Evolutionary conservation across 2,797 vertebrate genomes (phyloP).

Genomic region (Phrynocephalus vlangalii): DNA sequence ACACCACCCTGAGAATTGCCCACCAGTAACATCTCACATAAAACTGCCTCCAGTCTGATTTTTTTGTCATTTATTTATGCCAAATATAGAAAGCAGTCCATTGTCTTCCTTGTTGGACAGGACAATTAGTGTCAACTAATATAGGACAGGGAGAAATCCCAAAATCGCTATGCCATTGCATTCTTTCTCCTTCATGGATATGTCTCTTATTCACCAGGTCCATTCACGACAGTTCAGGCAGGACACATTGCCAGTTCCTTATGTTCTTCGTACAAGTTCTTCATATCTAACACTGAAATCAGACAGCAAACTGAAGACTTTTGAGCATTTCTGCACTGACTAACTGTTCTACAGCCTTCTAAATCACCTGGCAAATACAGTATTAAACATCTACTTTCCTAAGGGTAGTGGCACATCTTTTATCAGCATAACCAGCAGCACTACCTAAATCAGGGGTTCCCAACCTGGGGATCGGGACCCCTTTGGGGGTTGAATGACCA

Average conservation of each 20-base stretch:
- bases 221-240: slow-evolving; percentile 19
- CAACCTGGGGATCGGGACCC: too few species aligned
- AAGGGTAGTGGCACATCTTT: slow-evolving; percentile 44
- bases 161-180: not conserved
- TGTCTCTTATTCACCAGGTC: slow-evolving; percentile 17
- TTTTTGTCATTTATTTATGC: not conserved
- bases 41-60: not conserved
- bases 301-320: slow-evolving; percentile 67
- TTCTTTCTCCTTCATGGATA: not conserved
- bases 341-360: slow-evolving; percentile 65
- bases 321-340: slow-evolving; percentile 61
- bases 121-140: not conserved
- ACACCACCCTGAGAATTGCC: too few species aligned
- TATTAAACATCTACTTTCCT: slow-evolving; percentile 67
- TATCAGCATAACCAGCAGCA: slow-evolving; percentile 49
- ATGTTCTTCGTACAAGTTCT: not conserved
- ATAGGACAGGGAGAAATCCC: too few species aligned
- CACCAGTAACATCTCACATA: too few species aligned
- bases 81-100: not conserved
- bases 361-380: slow-evolving; percentile 46
- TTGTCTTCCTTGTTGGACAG: not conserved
- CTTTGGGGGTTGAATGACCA: too few species aligned
- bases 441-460: not conserved
- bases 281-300: slow-evolving; percentile 34
- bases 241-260: not conserved